phyloP scores from a whole-genome alignment of 2,113 vertebrate species.

The Tichodroma muraria region DNA sequence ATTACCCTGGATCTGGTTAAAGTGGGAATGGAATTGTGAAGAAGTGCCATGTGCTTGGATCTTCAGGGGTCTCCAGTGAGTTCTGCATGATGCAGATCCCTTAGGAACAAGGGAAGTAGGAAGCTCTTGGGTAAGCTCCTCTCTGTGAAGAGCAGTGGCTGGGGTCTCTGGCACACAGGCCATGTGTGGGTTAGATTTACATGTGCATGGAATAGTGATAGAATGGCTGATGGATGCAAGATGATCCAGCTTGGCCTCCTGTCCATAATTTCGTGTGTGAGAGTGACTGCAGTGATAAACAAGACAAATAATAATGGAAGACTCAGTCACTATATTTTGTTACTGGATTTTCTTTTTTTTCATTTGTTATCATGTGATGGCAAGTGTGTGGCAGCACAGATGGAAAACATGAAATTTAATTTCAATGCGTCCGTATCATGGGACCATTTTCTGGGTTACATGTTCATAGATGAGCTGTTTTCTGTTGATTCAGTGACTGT shows the following conservation, averaged over 20 bases:
- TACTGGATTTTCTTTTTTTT: neutral
- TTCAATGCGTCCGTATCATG: neutral
- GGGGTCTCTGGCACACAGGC: neutral
- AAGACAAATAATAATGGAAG: neutral
- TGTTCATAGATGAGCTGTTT: neutral
- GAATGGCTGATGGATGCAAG: neutral
- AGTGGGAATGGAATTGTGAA: neutral
- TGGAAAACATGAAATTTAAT: neutral
- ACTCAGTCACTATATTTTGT: neutral
- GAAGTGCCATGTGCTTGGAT: neutral
- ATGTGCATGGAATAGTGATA: neutral
- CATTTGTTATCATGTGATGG: neutral
- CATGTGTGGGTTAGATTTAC: accelerated
- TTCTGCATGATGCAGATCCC: neutral
- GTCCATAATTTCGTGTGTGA: neutral
- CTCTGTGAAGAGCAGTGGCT: neutral
- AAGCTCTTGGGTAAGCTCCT: neutral
- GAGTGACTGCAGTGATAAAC: neutral
- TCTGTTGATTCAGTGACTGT: neutral
- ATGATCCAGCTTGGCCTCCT: neutral
- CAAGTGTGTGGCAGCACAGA: neutral
- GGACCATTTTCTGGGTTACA: neutral
- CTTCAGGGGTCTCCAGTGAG: neutral
- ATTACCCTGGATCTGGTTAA: neutral
- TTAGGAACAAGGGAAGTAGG: neutral